phyloP scores from a whole-genome alignment of 2,797 vertebrate genomes.

The Helostoma temminkii region DNA sequence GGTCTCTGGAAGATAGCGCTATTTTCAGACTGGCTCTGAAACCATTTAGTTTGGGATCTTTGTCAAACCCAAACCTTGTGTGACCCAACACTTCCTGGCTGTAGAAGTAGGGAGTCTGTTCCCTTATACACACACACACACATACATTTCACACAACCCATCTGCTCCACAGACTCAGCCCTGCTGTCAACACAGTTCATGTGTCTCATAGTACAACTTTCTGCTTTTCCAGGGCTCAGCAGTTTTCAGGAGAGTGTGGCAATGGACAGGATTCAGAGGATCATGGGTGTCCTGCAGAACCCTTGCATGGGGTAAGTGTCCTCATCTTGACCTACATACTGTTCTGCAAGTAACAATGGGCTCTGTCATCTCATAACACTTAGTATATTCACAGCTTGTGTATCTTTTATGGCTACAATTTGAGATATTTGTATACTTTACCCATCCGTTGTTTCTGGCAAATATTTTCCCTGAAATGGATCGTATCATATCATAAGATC shows the following conservation, averaged over 20 bases:
- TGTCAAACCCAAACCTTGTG: constrained; percentile 62
- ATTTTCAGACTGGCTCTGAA: constrained; percentile 54
- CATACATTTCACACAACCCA: constrained; percentile 66
- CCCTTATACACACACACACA: constrained; percentile 53
- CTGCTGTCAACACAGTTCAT: constrained; percentile 69
- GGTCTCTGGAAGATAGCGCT: constrained; percentile 28
- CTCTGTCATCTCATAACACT: not conserved
- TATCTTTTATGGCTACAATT: not conserved
- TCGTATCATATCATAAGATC: too few species aligned
- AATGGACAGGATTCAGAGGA: constrained; percentile 89
- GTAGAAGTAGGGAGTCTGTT: constrained; percentile 71
- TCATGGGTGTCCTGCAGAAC: constrained; percentile 88
- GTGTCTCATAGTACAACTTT: constrained; percentile 64
- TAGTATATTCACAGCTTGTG: not conserved
- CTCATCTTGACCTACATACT: constrained; percentile 34
- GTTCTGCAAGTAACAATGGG: not conserved
- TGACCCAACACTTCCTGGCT: constrained; percentile 77
- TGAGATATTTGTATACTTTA: not conserved
- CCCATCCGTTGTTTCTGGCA: not conserved
- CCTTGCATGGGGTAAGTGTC: constrained; percentile 85
- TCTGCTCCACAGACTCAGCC: constrained; percentile 74
- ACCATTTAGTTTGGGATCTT: constrained; percentile 64
- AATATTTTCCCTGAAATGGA: not conserved
- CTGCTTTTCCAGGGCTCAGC: constrained; percentile 84
- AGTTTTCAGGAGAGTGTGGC: constrained; percentile 89